Percentiles rank a stretch among this genome's conserved stretches.
Evolutionary conservation across 2,888 invertebrate genomes (phyloP).

Genomic region (Agonopterix heracliana): DNA sequence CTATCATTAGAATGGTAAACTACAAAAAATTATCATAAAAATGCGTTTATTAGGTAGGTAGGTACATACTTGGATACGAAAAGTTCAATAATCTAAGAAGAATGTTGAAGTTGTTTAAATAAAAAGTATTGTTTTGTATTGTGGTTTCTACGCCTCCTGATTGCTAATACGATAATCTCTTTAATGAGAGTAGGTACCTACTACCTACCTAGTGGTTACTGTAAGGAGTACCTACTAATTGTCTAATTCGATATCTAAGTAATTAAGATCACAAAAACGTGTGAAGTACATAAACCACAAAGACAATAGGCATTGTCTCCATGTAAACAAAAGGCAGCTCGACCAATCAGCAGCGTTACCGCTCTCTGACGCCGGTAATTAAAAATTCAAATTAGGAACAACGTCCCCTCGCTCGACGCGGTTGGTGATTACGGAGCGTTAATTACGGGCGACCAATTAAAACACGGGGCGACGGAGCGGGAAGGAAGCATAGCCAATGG

Average conservation of each 20-base stretch:
- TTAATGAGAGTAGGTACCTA: too few relatives aligned
- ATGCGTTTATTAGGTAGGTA: too few relatives aligned
- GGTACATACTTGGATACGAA: too few relatives aligned
- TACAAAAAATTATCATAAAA: too few relatives aligned
- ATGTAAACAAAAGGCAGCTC: constrained; percentile 40
- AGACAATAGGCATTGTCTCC: constrained; percentile 58
- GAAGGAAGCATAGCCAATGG: constrained; percentile 49
- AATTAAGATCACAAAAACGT: constrained; percentile 6
- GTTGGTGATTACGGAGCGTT: constrained; percentile 69
- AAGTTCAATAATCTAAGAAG: too few relatives aligned
- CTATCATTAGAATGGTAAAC: too few relatives aligned
- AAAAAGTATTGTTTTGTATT: too few relatives aligned
- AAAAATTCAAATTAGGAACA: constrained; percentile 71
- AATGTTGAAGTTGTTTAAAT: too few relatives aligned
- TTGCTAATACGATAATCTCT: too few relatives aligned
- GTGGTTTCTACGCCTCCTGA: too few relatives aligned
- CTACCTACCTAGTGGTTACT: too few relatives aligned
- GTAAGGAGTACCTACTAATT: too few relatives aligned
- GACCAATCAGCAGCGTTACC: constrained; percentile 51
- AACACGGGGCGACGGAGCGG: constrained; percentile 54
- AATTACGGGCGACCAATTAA: constrained; percentile 73
- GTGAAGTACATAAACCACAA: constrained; percentile 16
- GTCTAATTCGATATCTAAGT: background rate
- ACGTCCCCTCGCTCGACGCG: constrained; percentile 57
- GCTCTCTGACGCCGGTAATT: constrained; percentile 46